Evolutionary conservation across 1,140 invertebrate species (phyloP), one percentile per base, ranked within the genome.

Genomic region (Drosophila mauritiana): DNA sequence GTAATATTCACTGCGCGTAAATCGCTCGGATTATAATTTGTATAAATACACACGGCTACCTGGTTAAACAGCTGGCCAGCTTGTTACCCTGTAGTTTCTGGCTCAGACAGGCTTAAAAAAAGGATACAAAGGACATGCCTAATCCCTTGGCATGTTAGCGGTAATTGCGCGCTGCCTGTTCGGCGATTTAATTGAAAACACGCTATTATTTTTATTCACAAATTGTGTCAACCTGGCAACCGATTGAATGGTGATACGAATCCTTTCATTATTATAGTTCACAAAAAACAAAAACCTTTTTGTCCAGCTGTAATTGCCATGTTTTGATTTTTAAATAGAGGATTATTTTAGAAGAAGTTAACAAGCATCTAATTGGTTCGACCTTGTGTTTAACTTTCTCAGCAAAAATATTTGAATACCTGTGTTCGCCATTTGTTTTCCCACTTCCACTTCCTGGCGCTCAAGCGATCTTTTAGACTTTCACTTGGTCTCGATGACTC

Each of bases 21-120:
- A 69, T 70, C 63, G 63, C 64, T 25, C 15, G 36, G 56, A 80
- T 80, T 80, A 79, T 69, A 55, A 68, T 69, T 46, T 42, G 40
- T 55, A 39, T 20, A 64, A 64, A 59, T 45, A 45, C 22, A 11
- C 49, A 56, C 11, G 12, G 22, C 45, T 22, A 27, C 8, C 31
- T 17, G 49, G 37, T 69, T 49, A 37, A 79, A 73, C 52, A 78
- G 20, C 7, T n/a, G 22, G 31, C 36, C 31, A 57, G 61, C 55
- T 53, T 80, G 56, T 65, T 31, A 13, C 43, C 25, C 40, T 15
- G 36, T 67, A 81, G 80, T 72, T 15, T 46, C 51, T 34, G 37
- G 64, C 39, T 80, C 57, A 80, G 62, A 79, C 31, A 17, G 62
- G 37, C 27, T 73, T 73, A 43, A 62, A 61, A 46, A 54, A 64